Evolutionary conservation across 2,888 invertebrate species (phyloP).

Genomic region (Hesperia comma): DNA sequence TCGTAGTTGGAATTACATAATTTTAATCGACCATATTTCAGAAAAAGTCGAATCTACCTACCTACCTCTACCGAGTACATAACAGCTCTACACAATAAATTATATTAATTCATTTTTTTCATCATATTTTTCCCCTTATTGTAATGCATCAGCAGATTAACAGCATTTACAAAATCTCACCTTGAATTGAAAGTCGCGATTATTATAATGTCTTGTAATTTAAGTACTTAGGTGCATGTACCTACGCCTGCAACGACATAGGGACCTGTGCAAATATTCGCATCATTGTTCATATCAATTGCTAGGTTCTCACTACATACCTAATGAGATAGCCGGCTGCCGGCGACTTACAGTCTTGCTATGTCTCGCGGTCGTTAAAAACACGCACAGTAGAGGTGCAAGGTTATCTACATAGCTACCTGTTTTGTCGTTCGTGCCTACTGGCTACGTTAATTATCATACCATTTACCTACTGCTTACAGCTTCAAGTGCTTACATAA

Average conservation of each 20-base stretch:
- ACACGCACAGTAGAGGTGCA: slow-evolving; percentile 62
- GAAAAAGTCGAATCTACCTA: too few relatives aligned
- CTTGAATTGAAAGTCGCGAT: too few relatives aligned
- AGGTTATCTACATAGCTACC: slow-evolving; percentile 54
- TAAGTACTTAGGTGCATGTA: too few relatives aligned
- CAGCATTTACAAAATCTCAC: too few relatives aligned
- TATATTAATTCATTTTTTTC: too few relatives aligned
- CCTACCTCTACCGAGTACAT: too few relatives aligned
- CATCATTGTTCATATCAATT: slow-evolving; percentile 70
- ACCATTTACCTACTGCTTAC: slow-evolving; percentile 10
- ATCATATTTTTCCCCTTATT: too few relatives aligned
- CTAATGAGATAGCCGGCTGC: slow-evolving; percentile 54
- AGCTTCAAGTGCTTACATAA: slow-evolving; percentile 22
- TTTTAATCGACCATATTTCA: too few relatives aligned
- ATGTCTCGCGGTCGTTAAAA: slow-evolving; percentile 55
- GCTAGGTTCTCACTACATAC: slow-evolving; percentile 68
- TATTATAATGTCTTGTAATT: too few relatives aligned
- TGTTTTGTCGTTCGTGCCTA: slow-evolving; percentile 15
- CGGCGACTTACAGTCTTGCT: slow-evolving; percentile 50
- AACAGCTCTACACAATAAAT: too few relatives aligned
- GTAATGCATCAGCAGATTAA: too few relatives aligned
- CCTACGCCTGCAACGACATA: slow-evolving; percentile 11
- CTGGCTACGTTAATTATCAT: slow-evolving; percentile 38
- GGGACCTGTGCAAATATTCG: slow-evolving; percentile 56
- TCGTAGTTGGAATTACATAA: too few relatives aligned